phyloP scores from a whole-genome alignment of 2,113 vertebrate species.

The Uria aalge region DNA sequence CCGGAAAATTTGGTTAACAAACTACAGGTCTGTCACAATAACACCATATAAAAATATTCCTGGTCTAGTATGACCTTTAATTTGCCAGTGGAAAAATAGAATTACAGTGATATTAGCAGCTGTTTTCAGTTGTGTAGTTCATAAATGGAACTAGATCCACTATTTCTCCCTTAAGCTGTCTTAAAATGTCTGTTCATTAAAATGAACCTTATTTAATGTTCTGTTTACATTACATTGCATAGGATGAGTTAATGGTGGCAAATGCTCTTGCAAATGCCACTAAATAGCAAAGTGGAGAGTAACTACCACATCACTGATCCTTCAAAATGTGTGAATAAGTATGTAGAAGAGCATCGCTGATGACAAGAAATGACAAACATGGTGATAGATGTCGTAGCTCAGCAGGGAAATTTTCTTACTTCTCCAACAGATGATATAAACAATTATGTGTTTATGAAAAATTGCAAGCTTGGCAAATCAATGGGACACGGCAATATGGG shows the following conservation, averaged over 20 bases:
- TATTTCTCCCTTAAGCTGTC: neutral
- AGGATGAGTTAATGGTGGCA: neutral
- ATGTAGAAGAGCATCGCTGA: neutral
- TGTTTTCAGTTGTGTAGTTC: neutral
- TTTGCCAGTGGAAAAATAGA: neutral
- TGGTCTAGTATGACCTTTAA: neutral
- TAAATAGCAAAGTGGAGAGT: neutral
- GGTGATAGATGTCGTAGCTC: fast-evolving
- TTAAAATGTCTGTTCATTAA: neutral
- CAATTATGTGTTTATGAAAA: neutral
- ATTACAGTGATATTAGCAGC: neutral
- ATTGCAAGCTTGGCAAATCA: neutral
- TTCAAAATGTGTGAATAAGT: neutral
- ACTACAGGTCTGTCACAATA: neutral
- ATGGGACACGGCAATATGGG: neutral
- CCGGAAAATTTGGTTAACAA: neutral
- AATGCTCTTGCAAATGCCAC: neutral
- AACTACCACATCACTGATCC: neutral
- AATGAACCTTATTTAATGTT: neutral
- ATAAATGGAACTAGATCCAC: neutral
- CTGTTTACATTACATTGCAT: neutral
- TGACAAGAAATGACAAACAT: neutral
- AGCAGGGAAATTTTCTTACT: neutral
- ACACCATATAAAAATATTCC: neutral
- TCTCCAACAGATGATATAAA: neutral